These are phyloP conservation scores for Achlya flavicornis DNA, from an alignment of 2,888 invertebrate species.

Conservation along the genomic window DNA sequence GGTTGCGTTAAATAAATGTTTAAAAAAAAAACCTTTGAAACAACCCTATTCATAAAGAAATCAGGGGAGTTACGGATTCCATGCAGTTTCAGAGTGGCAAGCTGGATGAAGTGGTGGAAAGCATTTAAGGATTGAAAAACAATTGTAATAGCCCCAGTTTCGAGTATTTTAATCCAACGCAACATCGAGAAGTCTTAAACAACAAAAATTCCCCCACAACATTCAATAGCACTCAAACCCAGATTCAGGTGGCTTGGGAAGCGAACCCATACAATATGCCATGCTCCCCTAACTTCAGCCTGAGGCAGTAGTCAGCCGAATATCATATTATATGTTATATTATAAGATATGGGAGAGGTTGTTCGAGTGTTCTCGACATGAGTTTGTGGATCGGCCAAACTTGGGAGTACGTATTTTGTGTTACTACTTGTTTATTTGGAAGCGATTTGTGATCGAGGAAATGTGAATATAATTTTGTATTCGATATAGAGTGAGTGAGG, in stretches of 20 bases:
- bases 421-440: not conserved
- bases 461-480: not conserved
- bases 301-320: not conserved
- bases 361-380: conserved; percentile 9
- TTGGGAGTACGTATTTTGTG: not conserved
- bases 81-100: no score
- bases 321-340: not conserved
- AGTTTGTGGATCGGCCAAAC: conserved; percentile 17
- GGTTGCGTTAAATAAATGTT: no score
- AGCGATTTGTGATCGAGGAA: not conserved
- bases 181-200: not conserved
- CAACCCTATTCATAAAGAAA: no score
- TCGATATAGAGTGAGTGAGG: not conserved
- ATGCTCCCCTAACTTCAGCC: not conserved
- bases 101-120: no score
- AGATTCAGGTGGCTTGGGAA: not conserved
- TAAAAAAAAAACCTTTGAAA: no score
- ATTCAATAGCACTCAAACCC: not conserved
- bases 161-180: not conserved
- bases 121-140: no score
- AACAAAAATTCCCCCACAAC: not conserved
- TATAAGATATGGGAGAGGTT: not conserved
- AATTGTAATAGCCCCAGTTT: no score
- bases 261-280: conserved; percentile 4
- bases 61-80: no score